Percentiles rank a stretch among this genome's conserved stretches.
These are phyloP conservation scores for Cosmia pyralina DNA, from an alignment of 2,888 invertebrate genomes.

Conservation along the genomic window DNA sequence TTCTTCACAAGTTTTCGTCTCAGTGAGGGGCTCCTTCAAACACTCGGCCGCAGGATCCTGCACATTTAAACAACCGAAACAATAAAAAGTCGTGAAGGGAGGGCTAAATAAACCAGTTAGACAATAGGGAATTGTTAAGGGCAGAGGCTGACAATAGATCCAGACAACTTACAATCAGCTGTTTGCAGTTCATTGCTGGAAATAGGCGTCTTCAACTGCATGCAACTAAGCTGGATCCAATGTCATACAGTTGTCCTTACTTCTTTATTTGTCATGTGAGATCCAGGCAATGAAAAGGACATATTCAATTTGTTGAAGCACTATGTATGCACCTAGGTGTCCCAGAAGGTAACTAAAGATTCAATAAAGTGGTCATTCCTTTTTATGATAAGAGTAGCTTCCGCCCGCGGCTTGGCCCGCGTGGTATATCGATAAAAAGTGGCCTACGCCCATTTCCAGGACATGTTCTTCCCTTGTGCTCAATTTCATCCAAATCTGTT, in stretches of 20 bases:
- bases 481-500: too few species aligned
- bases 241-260: not conserved
- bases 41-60: constrained; percentile 73
- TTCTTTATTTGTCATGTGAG: not conserved
- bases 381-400: too few species aligned
- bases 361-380: not conserved
- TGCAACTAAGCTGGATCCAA: not conserved
- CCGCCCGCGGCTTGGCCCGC: too few species aligned
- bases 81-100: too few species aligned
- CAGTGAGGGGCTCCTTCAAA: constrained; percentile 62
- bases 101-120: not conserved
- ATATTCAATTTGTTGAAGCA: not conserved
- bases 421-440: too few species aligned
- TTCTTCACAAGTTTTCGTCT: constrained; percentile 73
- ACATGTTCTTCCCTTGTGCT: too few species aligned
- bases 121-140: not conserved
- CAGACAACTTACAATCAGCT: too few species aligned
- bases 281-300: too few species aligned
- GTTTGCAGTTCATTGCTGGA: not conserved
- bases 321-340: not conserved
- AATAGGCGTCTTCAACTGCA: not conserved
- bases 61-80: not conserved
- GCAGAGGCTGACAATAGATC: not conserved
- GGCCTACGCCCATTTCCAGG: too few species aligned
- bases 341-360: not conserved